Base-by-base conservation (phyloP, 2,888 invertebrate species). In the Diarsia brunnea region DNA sequence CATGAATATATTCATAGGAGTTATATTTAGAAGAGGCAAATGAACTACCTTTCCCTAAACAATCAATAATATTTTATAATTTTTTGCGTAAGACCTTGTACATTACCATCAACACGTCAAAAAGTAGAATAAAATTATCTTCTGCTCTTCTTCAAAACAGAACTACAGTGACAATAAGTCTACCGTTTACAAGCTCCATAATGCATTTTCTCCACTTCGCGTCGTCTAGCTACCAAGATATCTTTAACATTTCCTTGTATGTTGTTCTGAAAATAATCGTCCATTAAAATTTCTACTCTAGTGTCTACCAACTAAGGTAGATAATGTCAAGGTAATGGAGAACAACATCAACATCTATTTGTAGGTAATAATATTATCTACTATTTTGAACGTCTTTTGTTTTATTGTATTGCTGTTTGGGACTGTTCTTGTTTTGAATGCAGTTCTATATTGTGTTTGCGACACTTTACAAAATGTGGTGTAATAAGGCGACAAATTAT, bases 101-200 rank as follows among this genome's bases (percentile, higher is more conserved):
- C n/a, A 51, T 51, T 11, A 5, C 11, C 3, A 51, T 21, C 4
- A 5, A 24, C 24, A 24, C 12, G 53, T 24, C 24, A 24, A 55
- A 55, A 55, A 5, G 4, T 24, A 53, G 1, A 8, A 8, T 38
- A 38, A 38, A 38, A 38, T 8, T 8, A 38, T 38, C 7, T 38
- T 38, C 38, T 38, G 38, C 7, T 38, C 14, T 47, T 47, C n/a
- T 63, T 61, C n/a, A 63, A 27, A 81, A 65, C 64, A 75, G 8
- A n/a, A 31, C 45, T 66, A 31, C 47, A 66, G 61, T 47, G 76
- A 66, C 77, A 78, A 58, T 73, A 64, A 64, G 60, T 66, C 65
- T 53, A 61, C 38, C 51, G 61, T 76, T 78, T 81, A 81, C 78
- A 75, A 78, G 77, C 82, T 66, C 51, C 82, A 78, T 78, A 76